A percentile compares a stretch with the other conserved stretches of the same genome.
These are phyloP conservation scores for Chaitophorus viminalis DNA, from an alignment of 2,888 invertebrate species.

Conservation along the genomic window DNA sequence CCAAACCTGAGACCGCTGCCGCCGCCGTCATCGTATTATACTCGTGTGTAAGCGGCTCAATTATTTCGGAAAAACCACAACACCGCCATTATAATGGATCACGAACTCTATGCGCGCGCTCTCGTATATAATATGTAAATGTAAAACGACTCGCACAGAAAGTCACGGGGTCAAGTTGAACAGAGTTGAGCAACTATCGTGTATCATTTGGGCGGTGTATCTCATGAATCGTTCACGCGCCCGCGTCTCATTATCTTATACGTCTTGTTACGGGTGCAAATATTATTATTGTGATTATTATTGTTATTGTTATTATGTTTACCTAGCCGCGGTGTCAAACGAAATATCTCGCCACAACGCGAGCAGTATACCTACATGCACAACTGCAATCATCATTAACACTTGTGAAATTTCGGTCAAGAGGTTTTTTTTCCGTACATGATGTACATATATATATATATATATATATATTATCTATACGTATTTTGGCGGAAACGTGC, in stretches of 20 bases:
- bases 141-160: background rate
- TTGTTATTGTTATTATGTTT: background rate
- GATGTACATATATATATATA: no score
- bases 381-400: background rate
- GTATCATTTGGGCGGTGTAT: background rate
- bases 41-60: background rate
- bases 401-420: conserved; percentile 14
- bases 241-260: conserved; percentile 16
- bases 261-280: conserved; percentile 1
- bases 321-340: background rate
- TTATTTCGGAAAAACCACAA: conserved; percentile 29
- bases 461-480: background rate
- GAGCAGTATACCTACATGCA: background rate
- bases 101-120: background rate
- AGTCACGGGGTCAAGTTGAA: conserved; percentile 37
- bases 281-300: background rate
- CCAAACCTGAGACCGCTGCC: no score
- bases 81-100: background rate
- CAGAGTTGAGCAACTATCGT: conserved; percentile 7
- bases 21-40: background rate
- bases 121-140: background rate
- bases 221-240: conserved; percentile 13
- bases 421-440: background rate
- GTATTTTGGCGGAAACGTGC: background rate
- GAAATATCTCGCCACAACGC: background rate